Conservation (phyloP, 2,113 vertebrate species). For the Lanius ludovicianus region DNA sequence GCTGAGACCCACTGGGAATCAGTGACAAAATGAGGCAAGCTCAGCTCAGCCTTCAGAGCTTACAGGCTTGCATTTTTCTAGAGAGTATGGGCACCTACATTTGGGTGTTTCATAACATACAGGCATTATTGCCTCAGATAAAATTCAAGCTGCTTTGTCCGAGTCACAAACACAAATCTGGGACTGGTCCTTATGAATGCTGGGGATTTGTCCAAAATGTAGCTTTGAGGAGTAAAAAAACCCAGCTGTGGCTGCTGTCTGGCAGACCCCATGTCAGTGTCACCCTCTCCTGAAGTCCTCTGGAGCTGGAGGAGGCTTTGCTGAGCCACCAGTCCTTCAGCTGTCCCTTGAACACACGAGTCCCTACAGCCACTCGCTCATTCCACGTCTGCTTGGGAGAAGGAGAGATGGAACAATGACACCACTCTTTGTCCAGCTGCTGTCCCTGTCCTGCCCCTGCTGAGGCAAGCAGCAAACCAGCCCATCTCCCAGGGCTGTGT, state of each 20-base stretch:
- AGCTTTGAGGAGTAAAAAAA: not conserved
- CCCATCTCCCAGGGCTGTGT: not conserved
- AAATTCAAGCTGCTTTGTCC: not conserved
- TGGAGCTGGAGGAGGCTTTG: not conserved
- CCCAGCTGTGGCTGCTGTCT: accelerated
- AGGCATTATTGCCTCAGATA: not conserved
- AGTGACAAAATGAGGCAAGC: not conserved
- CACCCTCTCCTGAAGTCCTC: not conserved
- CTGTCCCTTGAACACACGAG: accelerated
- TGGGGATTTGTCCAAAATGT: not conserved
- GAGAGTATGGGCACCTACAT: not conserved
- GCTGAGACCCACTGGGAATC: accelerated
- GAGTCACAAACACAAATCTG: not conserved
- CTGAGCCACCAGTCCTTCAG: not conserved
- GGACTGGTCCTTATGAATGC: not conserved
- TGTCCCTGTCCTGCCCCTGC: not conserved
- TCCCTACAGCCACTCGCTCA: accelerated
- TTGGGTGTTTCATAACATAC: not conserved
- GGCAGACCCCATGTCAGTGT: accelerated
- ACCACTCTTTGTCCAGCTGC: accelerated
- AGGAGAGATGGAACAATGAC: not conserved
- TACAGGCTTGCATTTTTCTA: not conserved
- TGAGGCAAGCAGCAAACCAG: not conserved
- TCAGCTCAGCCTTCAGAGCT: not conserved
- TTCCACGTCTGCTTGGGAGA: not conserved